Base-by-base conservation (phyloP, 1,140 invertebrate species). In the Zaprionus ghesquierei region DNA sequence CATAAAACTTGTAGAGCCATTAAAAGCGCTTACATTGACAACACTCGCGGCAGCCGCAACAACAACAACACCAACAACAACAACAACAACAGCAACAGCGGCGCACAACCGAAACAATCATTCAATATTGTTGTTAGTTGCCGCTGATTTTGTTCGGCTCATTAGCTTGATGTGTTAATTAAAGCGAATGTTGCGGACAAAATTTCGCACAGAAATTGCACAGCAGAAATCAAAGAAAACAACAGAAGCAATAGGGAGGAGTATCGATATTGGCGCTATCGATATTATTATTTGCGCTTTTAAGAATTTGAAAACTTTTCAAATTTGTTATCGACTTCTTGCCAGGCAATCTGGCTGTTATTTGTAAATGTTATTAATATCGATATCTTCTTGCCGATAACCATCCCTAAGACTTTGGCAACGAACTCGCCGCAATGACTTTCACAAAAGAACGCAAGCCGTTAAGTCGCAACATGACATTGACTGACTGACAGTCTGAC, bases 91-190 rank as follows among this genome's bases (percentile, higher is more conserved):
- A 62, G 22, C 58, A 41, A 29, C 58, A 68, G n/a, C 41, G 56
- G 44, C 62, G 59, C 15, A 15, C 23, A 29, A 56, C 13, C 18
- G 55, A 64, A 73, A 68, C 70, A 79, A 70, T 78, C 71, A 75
- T 69, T 53, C 63, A 74, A 74, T 72, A 56, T 51, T 78, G 78
- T 76, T 87, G 79, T 55, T 60, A 63, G 58, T 65, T 81, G 49
- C 65, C 60, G 58, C 35, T 54, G 51, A 38, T 41, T 63, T 53
- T 63, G 38, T 66, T 33, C 56, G 59, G 53, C 77, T 75, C 61
- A 81, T 75, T 70, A 56, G 66, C 46, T 51, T 69, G 38, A 77
- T 70, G 82, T 89, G 76, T 89, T 86, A 87, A 89, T 89, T 86
- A 81, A 74, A 69, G 64, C 75, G 79, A 81, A 79, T 87, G 56